Conservation (phyloP, 2,113 vertebrate species). For the Gallinago undulata region DNA sequence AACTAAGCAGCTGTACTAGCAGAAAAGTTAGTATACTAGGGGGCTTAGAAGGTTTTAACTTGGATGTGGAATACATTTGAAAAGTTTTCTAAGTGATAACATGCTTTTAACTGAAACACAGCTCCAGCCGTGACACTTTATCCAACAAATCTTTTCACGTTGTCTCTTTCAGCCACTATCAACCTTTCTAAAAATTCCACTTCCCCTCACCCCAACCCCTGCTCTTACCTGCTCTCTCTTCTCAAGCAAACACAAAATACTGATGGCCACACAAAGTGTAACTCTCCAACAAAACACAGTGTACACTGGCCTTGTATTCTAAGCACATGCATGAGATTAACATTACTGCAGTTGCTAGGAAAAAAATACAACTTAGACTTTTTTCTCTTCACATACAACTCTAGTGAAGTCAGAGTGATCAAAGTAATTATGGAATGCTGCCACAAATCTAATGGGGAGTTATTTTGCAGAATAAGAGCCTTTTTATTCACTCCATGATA, state of each 20-base stretch:
- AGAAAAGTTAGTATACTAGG: neutral
- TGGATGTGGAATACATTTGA: neutral
- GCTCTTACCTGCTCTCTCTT: neutral
- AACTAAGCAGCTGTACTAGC: neutral
- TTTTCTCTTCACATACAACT: conserved; percentile 17
- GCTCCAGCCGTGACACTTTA: neutral
- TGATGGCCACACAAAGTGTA: neutral
- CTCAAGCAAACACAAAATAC: neutral
- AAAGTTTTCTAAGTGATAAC: neutral
- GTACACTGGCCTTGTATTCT: neutral
- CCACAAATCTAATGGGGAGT: neutral
- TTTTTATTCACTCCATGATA: neutral
- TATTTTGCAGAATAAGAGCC: neutral
- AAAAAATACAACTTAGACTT: neutral
- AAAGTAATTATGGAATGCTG: conserved; percentile 37
- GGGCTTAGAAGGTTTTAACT: neutral
- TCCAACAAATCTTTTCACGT: neutral
- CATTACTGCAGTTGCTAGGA: conserved; percentile 32
- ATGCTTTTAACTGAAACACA: neutral
- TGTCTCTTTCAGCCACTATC: neutral
- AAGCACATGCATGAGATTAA: conserved; percentile 21
- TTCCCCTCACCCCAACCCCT: neutral
- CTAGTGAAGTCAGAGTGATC: conserved; percentile 24
- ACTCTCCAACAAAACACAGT: neutral
- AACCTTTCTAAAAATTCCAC: neutral